phyloP scores from a whole-genome alignment of 1,140 invertebrate genomes.

The Temnothorax longispinosus region DNA sequence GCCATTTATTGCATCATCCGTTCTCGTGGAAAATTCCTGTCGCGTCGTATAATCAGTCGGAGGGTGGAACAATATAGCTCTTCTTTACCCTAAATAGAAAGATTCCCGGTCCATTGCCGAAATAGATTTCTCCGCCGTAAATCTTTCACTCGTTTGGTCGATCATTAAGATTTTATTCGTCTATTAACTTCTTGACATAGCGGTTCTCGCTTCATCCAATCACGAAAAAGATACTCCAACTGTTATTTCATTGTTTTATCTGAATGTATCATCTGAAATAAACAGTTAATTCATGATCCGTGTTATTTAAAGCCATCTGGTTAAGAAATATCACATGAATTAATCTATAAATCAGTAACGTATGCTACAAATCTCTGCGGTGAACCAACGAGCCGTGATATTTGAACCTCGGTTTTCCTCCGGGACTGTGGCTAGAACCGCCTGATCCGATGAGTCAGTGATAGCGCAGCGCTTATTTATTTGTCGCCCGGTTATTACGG shows the following conservation, averaged over 20 bases:
- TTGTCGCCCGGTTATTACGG: slow-evolving; percentile 29
- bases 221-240: neutral
- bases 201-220: neutral
- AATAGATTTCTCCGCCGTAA: neutral
- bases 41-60: slow-evolving; percentile 23
- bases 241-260: neutral
- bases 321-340: neutral
- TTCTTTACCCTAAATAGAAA: neutral
- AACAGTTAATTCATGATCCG: neutral
- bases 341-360: neutral
- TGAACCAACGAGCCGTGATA: neutral
- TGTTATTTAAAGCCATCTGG: neutral
- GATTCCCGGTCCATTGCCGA: neutral
- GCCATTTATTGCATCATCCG: slow-evolving; percentile 37
- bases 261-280: neutral
- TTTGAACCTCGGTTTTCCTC: neutral
- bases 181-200: neutral
- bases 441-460: neutral
- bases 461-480: slow-evolving; percentile 8
- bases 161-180: neutral
- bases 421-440: neutral
- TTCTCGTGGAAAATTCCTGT: slow-evolving; percentile 39
- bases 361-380: neutral
- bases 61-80: neutral
- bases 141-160: neutral